phyloP scores from a whole-genome alignment of 2,888 invertebrate species.

The Phania funesta region DNA sequence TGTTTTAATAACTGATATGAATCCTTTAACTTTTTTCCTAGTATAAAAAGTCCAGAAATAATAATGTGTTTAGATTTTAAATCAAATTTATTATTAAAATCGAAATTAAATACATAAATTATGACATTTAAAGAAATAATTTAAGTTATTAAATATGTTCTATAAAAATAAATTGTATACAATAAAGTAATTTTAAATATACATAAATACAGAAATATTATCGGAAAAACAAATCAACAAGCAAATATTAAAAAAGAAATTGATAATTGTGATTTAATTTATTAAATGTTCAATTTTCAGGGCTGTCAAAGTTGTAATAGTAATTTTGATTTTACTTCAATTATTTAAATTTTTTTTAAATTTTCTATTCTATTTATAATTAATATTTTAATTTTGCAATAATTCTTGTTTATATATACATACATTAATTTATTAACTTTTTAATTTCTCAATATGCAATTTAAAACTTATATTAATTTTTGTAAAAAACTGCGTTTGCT shows the following conservation, averaged over 20 bases:
- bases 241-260: constrained; percentile 16
- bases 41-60: not conserved
- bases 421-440: too few relatives aligned
- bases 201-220: constrained; percentile 1
- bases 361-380: too few relatives aligned
- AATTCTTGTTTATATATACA: too few relatives aligned
- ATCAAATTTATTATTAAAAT: constrained; percentile 36
- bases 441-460: too few relatives aligned
- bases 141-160: constrained; percentile 6
- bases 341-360: too few relatives aligned
- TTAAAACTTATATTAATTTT: too few relatives aligned
- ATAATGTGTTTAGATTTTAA: constrained; percentile 29
- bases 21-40: constrained; percentile 1
- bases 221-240: constrained; percentile 12
- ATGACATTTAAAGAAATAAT: constrained; percentile 27
- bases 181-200: constrained; percentile 23
- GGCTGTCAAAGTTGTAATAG: too few relatives aligned
- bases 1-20: not conserved
- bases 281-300: too few relatives aligned
- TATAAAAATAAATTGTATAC: constrained; percentile 33
- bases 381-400: too few relatives aligned
- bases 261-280: not conserved
- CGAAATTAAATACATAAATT: constrained; percentile 35
- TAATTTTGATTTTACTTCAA: too few relatives aligned
- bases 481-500: too few relatives aligned